Percentiles rank a stretch among this genome's conserved stretches.
Conservation (phyloP, 2,797 vertebrate genomes). For the Spea hammondii region DNA sequence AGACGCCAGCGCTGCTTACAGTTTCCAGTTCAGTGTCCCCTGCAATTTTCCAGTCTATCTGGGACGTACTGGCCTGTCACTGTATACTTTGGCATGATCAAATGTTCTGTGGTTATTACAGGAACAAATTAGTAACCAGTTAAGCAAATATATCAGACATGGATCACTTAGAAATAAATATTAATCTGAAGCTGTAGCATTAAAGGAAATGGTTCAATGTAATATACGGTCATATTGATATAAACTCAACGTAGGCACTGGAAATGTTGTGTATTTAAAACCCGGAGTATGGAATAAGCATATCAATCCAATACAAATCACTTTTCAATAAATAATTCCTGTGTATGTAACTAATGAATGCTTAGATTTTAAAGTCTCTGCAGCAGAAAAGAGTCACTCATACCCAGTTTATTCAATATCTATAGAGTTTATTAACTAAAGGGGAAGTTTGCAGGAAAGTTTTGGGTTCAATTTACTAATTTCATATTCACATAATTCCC, state of each 20-base stretch:
- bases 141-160: constrained; percentile 37
- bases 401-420: no score
- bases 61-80: constrained; percentile 19
- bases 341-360: no score
- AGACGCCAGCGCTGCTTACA: not conserved
- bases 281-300: no score
- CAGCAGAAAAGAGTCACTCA: no score
- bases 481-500: no score
- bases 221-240: constrained; percentile 17
- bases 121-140: constrained; percentile 34
- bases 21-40: not conserved
- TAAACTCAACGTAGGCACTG: constrained; percentile 4
- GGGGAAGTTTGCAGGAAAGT: no score
- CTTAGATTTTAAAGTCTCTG: no score
- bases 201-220: constrained; percentile 24
- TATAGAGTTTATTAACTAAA: no score
- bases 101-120: constrained; percentile 26
- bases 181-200: constrained; percentile 26
- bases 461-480: no score
- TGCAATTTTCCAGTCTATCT: not conserved
- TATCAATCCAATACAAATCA: no score
- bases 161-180: constrained; percentile 48
- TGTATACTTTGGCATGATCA: constrained; percentile 24
- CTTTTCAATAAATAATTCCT: no score
- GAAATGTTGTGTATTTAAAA: not conserved